Evolutionary conservation across 37 sponge, comb jelly and placozoan species (phyloP).

Genomic region (Corticium candelabrum): DNA sequence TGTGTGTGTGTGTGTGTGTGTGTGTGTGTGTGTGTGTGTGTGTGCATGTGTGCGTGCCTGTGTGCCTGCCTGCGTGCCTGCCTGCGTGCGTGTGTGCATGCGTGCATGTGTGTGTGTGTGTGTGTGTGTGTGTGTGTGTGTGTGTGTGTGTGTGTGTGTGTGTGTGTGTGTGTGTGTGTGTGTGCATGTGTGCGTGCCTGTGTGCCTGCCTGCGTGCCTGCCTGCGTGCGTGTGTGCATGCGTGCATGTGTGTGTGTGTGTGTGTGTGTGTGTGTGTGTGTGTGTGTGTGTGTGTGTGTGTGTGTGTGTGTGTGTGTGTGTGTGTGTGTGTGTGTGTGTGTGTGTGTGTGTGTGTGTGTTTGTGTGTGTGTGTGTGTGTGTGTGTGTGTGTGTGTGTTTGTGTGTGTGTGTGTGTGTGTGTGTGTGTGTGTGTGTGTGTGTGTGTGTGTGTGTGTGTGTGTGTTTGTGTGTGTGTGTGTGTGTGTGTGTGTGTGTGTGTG

Average conservation of each 20-base stretch:
- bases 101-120: not conserved
- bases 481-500: conserved; percentile 5
- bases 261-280: conserved; percentile 12
- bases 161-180: conserved; percentile 5
- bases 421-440: conserved; percentile 21
- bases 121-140: conserved; percentile 5
- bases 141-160: conserved; percentile 5
- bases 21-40: conserved; percentile 5
- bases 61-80: not conserved
- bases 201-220: too few relatives aligned
- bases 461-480: conserved; percentile 5
- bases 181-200: too few relatives aligned
- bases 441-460: conserved; percentile 14
- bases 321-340: conserved; percentile 14
- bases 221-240: not conserved
- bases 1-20: conserved; percentile 5
- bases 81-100: not conserved
- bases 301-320: conserved; percentile 17
- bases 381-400: too few relatives aligned
- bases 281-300: conserved; percentile 7
- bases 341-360: too few relatives aligned
- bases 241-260: not conserved
- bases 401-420: conserved; percentile 8
- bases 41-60: not conserved
- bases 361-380: too few relatives aligned